A percentile compares a stretch with the other conserved stretches of the same genome.
Evolutionary conservation across 2,113 vertebrate genomes (phyloP).

Genomic region (Ceyx melanurus): DNA sequence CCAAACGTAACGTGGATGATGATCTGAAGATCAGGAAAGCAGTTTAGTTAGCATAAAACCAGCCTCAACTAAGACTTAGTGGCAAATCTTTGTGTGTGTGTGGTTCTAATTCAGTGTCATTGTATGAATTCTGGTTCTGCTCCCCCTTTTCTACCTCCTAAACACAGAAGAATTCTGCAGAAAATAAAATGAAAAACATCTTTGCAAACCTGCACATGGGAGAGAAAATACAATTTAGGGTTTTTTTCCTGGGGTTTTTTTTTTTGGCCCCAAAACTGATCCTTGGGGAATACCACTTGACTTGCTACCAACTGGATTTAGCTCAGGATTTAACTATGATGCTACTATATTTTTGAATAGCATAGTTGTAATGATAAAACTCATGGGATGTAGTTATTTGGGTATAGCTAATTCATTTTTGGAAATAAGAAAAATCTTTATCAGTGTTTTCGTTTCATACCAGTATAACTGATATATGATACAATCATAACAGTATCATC

Average conservation of each 20-base stretch:
- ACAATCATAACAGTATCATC: background rate
- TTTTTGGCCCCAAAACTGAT: background rate
- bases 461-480: background rate
- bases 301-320: too few species aligned
- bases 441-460: background rate
- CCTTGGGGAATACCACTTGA: too few species aligned
- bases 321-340: too few species aligned
- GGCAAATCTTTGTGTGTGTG: background rate
- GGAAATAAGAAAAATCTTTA: background rate
- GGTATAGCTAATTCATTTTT: background rate
- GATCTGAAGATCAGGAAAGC: background rate
- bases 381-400: background rate
- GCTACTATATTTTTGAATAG: background rate
- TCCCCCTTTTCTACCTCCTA: background rate
- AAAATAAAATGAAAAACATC: background rate
- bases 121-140: background rate
- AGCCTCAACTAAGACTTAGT: background rate
- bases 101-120: background rate
- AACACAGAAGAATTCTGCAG: background rate
- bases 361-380: background rate
- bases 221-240: fast-evolving
- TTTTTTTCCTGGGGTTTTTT: background rate
- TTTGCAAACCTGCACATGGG: background rate
- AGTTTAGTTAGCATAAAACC: background rate
- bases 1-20: background rate